phyloP scores from a whole-genome alignment of 2,888 invertebrate species.

The Icerya purchasi region DNA sequence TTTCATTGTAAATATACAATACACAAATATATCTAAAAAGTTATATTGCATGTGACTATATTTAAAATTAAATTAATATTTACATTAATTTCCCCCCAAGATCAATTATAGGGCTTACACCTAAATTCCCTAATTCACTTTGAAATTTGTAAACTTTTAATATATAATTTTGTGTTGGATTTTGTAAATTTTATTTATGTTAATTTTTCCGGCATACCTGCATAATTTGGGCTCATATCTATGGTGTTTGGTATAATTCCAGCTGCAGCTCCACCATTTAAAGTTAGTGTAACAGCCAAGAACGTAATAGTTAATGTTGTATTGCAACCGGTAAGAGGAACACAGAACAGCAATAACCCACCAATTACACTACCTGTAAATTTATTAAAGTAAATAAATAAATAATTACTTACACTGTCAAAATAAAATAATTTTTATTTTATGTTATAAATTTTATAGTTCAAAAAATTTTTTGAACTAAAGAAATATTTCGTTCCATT shows the following conservation, averaged over 20 bases:
- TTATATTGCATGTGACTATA: too few species aligned
- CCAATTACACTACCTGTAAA: constrained; percentile 33
- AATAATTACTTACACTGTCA: background rate
- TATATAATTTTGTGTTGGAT: background rate
- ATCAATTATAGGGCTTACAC: too few species aligned
- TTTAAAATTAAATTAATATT: too few species aligned
- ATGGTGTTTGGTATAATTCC: constrained; percentile 42
- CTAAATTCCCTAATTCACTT: too few species aligned
- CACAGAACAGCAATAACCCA: constrained; percentile 34
- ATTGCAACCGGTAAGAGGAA: constrained; percentile 41
- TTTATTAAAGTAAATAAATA: background rate
- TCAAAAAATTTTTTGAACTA: too few species aligned
- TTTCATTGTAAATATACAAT: too few species aligned
- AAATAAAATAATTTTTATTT: background rate
- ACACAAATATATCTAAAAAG: too few species aligned
- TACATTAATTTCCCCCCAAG: too few species aligned
- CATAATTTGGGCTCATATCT: constrained; percentile 34
- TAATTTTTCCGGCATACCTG: constrained; percentile 15
- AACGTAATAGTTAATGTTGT: constrained; percentile 35
- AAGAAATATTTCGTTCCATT: too few species aligned
- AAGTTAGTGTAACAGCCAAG: constrained; percentile 35
- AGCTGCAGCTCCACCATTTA: constrained; percentile 42
- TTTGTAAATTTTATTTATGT: background rate
- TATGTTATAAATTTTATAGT: background rate
- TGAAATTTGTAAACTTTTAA: background rate